Evolutionary conservation across 2,888 invertebrate genomes (phyloP).

Genomic region (Dryocosmus kuriphilus): DNA sequence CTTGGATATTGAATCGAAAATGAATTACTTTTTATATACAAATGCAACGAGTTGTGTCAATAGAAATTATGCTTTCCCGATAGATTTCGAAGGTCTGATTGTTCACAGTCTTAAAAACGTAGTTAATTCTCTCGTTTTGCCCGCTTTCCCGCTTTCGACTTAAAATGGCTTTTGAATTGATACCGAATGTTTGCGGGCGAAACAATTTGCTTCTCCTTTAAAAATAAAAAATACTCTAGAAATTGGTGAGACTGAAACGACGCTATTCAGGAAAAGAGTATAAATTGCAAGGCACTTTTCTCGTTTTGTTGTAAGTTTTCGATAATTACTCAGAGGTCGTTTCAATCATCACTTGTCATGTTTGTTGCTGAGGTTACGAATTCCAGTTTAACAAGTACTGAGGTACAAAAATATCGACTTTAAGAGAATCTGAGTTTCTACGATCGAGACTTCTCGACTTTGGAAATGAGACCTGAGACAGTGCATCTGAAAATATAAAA

Average conservation of each 20-base stretch:
- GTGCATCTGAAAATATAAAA: not conserved
- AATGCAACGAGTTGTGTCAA: not conserved
- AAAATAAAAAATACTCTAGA: not conserved
- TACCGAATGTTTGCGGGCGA: not conserved
- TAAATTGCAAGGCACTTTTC: slow-evolving; percentile 54
- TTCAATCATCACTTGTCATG: slow-evolving; percentile 51
- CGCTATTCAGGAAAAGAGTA: slow-evolving; percentile 23
- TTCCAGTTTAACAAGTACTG: slow-evolving; percentile 49
- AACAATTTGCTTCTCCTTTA: not conserved
- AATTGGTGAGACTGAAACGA: slow-evolving; percentile 29
- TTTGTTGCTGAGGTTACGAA: slow-evolving; percentile 48
- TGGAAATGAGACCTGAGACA: slow-evolving; percentile 1
- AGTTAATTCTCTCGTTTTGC: not conserved
- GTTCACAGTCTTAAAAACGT: slow-evolving; percentile 18
- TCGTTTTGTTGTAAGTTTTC: slow-evolving; percentile 45
- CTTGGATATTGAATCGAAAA: slow-evolving; percentile 5
- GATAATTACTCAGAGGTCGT: not conserved
- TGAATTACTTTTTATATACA: slow-evolving; percentile 20
- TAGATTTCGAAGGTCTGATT: slow-evolving; percentile 1
- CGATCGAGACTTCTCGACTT: not conserved
- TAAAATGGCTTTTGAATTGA: not conserved
- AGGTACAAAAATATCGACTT: slow-evolving; percentile 48
- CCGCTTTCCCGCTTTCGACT: not conserved
- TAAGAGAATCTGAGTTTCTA: not conserved
- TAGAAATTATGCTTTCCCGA: slow-evolving; percentile 1